Percentiles rank a stretch among this genome's conserved stretches.
These are phyloP conservation scores for Magallana angulata DNA, from an alignment of 1,140 invertebrate genomes.

Conservation along the genomic window DNA sequence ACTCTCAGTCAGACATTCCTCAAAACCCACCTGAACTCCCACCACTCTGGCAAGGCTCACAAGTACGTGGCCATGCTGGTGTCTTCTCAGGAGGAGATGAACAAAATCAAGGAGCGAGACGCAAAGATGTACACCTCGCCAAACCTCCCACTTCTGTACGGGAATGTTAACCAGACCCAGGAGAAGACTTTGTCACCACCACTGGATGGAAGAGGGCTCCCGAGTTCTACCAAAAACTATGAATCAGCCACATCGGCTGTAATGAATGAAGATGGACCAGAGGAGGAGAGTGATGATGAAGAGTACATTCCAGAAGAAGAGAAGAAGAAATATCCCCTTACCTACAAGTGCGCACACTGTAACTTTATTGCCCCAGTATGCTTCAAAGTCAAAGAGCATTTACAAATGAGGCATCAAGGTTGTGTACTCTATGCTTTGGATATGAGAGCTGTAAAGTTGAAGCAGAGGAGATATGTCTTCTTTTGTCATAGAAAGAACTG, in stretches of 20 bases:
- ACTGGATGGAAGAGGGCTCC: not conserved
- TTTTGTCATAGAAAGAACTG: conserved; percentile 71
- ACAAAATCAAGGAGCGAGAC: conserved; percentile 62
- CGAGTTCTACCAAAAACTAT: conserved; percentile 28
- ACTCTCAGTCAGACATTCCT: conserved; percentile 70
- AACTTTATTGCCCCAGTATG: conserved; percentile 64
- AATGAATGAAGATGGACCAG: not conserved
- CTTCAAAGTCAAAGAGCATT: conserved; percentile 59
- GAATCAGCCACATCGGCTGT: conserved; percentile 8
- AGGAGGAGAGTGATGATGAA: conserved; percentile 53
- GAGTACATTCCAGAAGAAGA: conserved; percentile 59
- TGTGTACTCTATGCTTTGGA: conserved; percentile 69
- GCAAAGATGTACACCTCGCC: conserved; percentile 51
- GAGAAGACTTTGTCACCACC: not conserved
- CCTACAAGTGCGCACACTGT: conserved; percentile 73
- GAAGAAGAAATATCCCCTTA: conserved; percentile 59
- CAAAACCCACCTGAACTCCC: conserved; percentile 68
- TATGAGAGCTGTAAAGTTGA: conserved; percentile 65
- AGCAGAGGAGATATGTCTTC: conserved; percentile 68
- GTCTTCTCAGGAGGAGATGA: conserved; percentile 65
- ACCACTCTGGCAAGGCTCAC: conserved; percentile 68
- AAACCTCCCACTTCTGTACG: conserved; percentile 41
- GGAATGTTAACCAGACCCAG: conserved; percentile 30
- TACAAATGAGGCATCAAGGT: conserved; percentile 63
- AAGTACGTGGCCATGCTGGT: conserved; percentile 72